Base-by-base conservation (phyloP, 1,140 invertebrate species). In the Mamestra configurata region DNA sequence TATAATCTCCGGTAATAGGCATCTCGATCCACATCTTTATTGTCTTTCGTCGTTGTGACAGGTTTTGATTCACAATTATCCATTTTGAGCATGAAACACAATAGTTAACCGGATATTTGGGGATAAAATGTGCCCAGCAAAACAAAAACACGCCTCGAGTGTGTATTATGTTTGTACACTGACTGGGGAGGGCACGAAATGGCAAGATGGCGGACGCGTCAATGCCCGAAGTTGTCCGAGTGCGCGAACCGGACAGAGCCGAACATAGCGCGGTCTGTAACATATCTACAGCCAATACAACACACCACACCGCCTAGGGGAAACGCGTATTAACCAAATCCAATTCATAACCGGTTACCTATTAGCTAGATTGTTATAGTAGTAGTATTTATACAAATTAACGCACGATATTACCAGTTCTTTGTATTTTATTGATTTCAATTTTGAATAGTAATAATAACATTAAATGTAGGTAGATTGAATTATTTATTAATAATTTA, bases 1-100 rank as follows among this genome's bases (percentile, higher is more conserved):
- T 82, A 71, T 71, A 90, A 82, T 83, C 75, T 53, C 35, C 64
- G 77, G 55, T 88, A 82, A 82, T 88, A 91, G 37, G 86, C 81
- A n/a, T 85, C 87, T 57, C 82, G 82, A 59, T 88, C 82, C 0
- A 91, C 90, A 20, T 86, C 35, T 61, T 64, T 31, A 73, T 43
- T 66, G 20, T 35, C 22, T 46, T 49, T 49, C 24, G 4, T n/a
- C 43, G 6, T 31, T 31, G 15, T 46, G 6, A 3, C 4, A 8
- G 66, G 4, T 24, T 15, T 7, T 10, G 22, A 51, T 31, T 55
- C 35, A 40, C 15, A 31, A 53, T 35, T 11, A 68, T 37, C 20
- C 51, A 59, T 55, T 75, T 57, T 4, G 15, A 22, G 40, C 31
- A 22, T 5, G 27, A 31, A 31, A 31, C 27, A 31, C 27, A 3